These are phyloP conservation scores for Tragulus kanchil DNA, from an alignment of 2,113 vertebrate species.

Conservation along the genomic window DNA sequence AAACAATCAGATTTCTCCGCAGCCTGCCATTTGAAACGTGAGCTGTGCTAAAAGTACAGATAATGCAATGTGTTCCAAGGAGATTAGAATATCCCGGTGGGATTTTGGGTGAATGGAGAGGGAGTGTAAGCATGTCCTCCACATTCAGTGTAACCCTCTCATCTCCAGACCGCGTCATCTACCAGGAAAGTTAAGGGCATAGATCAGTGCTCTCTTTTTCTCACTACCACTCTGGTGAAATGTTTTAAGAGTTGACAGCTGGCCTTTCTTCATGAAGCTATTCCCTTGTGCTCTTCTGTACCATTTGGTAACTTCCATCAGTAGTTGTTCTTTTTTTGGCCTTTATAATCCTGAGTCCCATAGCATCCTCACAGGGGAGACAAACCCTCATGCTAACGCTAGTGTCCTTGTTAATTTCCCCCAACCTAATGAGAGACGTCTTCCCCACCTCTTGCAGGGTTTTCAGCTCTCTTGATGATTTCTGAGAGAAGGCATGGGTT, in stretches of 20 bases:
- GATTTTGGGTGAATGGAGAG: conserved; percentile 28
- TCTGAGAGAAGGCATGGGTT: neutral
- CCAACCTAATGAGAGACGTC: neutral
- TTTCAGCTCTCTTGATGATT: conserved; percentile 21
- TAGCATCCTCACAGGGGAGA: neutral
- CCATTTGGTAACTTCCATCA: neutral
- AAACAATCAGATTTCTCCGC: conserved; percentile 69
- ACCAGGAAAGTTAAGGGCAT: fast-evolving
- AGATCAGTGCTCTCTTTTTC: neutral
- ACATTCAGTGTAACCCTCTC: conserved; percentile 29
- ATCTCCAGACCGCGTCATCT: neutral
- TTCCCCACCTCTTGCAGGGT: neutral
- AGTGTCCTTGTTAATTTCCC: neutral
- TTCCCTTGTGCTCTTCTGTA: neutral
- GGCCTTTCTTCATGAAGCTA: neutral
- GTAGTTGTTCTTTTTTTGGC: neutral
- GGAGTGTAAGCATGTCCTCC: neutral
- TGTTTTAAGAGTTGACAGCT: neutral
- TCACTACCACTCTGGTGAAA: neutral
- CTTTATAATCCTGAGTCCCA: neutral
- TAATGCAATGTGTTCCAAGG: conserved; percentile 68
- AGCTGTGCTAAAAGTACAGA: conserved; percentile 73
- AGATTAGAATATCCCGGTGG: conserved; percentile 72
- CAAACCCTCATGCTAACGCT: neutral
- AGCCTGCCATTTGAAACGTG: conserved; percentile 77